Conservation (phyloP, 2,113 vertebrate genomes). For the Saimiri boliviensis region DNA sequence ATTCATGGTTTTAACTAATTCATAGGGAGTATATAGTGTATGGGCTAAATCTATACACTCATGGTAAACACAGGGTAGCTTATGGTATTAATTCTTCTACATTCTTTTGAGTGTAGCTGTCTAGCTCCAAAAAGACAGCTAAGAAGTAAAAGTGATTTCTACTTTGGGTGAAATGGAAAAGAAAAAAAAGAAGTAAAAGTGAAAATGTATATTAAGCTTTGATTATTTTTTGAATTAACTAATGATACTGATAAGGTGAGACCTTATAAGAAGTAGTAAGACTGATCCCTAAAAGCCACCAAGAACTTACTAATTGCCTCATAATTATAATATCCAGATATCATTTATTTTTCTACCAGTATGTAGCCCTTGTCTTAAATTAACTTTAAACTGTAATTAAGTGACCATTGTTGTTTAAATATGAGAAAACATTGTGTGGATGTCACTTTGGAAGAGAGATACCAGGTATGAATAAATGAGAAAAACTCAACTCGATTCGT, state of each 20-base stretch:
- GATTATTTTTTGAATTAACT: conserved; percentile 9
- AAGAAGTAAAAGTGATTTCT: neutral
- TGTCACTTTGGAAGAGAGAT: neutral
- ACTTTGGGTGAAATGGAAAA: too few species aligned
- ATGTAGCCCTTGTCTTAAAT: neutral
- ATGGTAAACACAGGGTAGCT: neutral
- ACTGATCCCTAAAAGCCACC: neutral
- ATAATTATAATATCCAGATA: neutral
- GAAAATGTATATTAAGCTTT: neutral
- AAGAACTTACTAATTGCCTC: neutral
- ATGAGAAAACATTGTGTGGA: neutral
- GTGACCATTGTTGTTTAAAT: neutral
- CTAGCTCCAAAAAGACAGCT: neutral
- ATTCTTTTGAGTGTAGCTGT: neutral
- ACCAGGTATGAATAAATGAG: neutral
- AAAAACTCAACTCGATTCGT: neutral
- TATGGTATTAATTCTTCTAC: neutral
- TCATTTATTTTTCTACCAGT: neutral
- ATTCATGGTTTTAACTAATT: neutral
- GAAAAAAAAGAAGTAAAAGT: neutral
- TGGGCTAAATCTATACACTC: neutral
- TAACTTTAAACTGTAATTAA: neutral
- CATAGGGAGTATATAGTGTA: neutral
- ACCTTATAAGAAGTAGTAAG: neutral
- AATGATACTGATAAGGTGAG: neutral